phyloP scores from a whole-genome alignment of 2,113 vertebrate genomes.

The Pluvialis apricaria region DNA sequence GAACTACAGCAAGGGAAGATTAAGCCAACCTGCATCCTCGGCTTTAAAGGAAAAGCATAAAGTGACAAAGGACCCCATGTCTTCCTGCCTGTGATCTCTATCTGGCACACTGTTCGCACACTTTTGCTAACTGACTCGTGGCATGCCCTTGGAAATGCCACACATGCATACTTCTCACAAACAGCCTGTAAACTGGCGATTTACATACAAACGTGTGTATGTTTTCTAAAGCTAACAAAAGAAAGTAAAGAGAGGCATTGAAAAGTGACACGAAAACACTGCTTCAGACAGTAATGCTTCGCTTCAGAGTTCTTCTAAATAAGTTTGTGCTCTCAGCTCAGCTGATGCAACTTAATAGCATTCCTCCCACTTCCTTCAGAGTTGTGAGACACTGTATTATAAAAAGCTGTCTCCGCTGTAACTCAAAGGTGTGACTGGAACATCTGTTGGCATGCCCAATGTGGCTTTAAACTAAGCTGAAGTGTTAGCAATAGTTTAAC shows the following conservation, averaged over 20 bases:
- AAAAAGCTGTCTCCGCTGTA: not conserved
- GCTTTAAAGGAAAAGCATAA: not conserved
- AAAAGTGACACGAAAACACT: not conserved
- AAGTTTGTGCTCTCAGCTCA: not conserved
- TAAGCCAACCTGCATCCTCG: not conserved
- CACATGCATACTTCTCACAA: not conserved
- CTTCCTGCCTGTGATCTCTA: not conserved
- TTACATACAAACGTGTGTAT: too few relatives aligned
- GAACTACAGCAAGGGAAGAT: not conserved
- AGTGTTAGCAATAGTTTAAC: not conserved
- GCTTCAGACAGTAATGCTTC: not conserved
- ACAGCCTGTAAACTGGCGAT: not conserved
- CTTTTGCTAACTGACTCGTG: not conserved
- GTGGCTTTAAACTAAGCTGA: not conserved
- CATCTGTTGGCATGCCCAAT: not conserved
- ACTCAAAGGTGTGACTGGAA: constrained; percentile 17
- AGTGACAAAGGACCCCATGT: not conserved
- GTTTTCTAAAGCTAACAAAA: not conserved
- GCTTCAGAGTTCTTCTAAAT: not conserved
- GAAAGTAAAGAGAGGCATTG: not conserved
- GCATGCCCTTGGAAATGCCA: not conserved
- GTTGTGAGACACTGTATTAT: not conserved
- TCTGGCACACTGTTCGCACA: rapidly evolving
- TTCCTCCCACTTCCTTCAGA: not conserved
- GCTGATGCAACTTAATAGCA: not conserved